Base-by-base conservation (phyloP, 2,113 vertebrate genomes). In the Sigmodon hispidus region DNA sequence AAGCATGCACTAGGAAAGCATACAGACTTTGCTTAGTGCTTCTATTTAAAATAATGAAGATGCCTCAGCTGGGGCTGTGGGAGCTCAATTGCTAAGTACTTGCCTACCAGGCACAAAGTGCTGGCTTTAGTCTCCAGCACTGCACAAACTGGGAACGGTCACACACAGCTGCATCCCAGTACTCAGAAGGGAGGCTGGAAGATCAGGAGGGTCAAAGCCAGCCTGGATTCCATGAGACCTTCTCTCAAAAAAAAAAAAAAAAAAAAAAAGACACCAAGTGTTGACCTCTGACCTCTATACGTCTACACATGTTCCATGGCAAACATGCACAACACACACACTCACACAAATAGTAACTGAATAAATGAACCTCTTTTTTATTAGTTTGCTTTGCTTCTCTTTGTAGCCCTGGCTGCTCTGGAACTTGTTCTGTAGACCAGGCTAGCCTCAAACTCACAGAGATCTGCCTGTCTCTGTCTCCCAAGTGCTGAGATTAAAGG, bases 1-100 rank as follows among this genome's bases (percentile, higher is more conserved):
- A 96, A 96, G 91, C 59, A 22, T 79, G 55, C n/a, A 67, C 19
- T 96, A 87, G 73, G 70, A 76, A 92, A 94, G 87, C 55, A 94
- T 31, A 95, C 5, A 84, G 34, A 92, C 1, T 81, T 73, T 83
- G 19, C 48, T 93, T 73, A 57, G 15, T 83, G 79, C 77, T 80
- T n/a, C 61, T 91, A 89, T 69, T 90, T 93, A 87, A 59, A 72
- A 19, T 45, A 79, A 57, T 36, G 4, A 87, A 75, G 87, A 57
- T 13, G 7, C 43, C 26, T 45, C 52, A 52, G 17, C 70, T 45
- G 29, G 29, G 16, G 17, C 24, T 34, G 36, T 17, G 34, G 24
- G 16, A 31, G 48, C 22, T 72, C 65, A 87, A 10, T 0, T 55
- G 67, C 22, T 72, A 55, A 72, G 67, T 11, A 40, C 85, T 7